Evolutionary conservation across 2,888 invertebrate genomes (phyloP), one percentile per base, ranked within the genome.

Genomic region (Ceraclea dissimilis): DNA sequence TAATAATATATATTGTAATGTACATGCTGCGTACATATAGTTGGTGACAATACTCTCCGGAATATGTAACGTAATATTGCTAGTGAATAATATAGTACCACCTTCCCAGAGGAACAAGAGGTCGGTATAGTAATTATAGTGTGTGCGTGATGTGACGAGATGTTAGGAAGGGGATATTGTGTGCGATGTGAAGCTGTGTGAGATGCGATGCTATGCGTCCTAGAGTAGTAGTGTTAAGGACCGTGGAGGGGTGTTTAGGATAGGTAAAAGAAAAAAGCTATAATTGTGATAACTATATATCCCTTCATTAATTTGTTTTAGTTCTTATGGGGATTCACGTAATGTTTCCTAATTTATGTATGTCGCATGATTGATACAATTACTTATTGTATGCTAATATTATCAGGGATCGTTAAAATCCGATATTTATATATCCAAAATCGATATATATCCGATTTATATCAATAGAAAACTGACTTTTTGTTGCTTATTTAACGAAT

Each of bases 281-380:
- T 20, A 21, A 54, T 54, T 54, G 54, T 54, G 54, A 54, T 54
- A 54, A 50, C 49, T 8, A 8, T 39, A 39, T 39, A 39, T 39
- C 39, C 16, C 43, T 49, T 50, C 43, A 11, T 47, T 54, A 43
- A 22, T 49, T 43, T 54, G n/a, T 54, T 39, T 49, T 43, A 19
- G 39, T 49, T 54, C 50, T 54, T 49, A 26, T 39, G 13, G 47
- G 47, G 47, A 47, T 39, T 39, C 13, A 39, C 39, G 13, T 5
- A 39, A 8, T n/a, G 13, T 39, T 13, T n/a, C 39, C 13, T 2
- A 39, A 39, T 13, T 16, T 13, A 4, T n/a, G 39, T 13, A 26
- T 26, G 26, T 39, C 13, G 39, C 39, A n/a, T 39, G 39, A 5
- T 8, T 39, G 11, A 31, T 31, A 31, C 11, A 31, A 8, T 8